Evolutionary conservation across 2,113 vertebrate species (phyloP).

Genomic region (Cephalophus harveyi): DNA sequence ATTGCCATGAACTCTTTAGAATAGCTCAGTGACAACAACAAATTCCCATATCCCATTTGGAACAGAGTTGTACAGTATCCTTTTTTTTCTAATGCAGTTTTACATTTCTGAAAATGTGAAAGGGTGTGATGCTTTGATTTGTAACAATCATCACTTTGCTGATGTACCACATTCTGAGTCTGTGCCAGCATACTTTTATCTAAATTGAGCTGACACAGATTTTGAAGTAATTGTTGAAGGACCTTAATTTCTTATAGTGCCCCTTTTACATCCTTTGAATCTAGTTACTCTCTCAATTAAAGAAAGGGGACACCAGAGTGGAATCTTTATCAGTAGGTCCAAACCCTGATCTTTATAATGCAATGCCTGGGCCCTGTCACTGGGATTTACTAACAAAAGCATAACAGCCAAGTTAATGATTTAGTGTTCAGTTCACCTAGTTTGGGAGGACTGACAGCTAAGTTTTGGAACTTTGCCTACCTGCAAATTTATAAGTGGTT

Average conservation of each 20-base stretch:
- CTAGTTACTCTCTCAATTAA: slow-evolving; percentile 45
- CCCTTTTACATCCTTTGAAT: slow-evolving; percentile 40
- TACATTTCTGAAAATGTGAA: slow-evolving; percentile 35
- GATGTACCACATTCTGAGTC: neutral
- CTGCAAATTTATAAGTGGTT: neutral
- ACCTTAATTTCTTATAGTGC: slow-evolving; percentile 52
- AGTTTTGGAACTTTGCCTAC: neutral
- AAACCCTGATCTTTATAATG: neutral
- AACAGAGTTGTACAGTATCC: neutral
- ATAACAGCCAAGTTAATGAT: neutral
- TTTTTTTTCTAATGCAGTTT: slow-evolving; percentile 36
- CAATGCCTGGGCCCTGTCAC: neutral
- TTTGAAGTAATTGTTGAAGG: slow-evolving; percentile 33
- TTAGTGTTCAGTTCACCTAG: neutral
- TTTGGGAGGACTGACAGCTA: neutral
- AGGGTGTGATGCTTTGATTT: neutral
- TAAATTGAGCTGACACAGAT: slow-evolving; percentile 60
- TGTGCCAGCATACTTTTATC: neutral
- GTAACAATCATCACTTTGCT: slow-evolving; percentile 25
- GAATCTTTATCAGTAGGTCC: slow-evolving; percentile 1
- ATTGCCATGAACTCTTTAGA: neutral
- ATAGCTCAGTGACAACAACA: slow-evolving; percentile 13
- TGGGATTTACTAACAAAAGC: neutral
- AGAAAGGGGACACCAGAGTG: neutral
- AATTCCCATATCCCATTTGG: neutral